Base-by-base conservation (phyloP, 2,797 vertebrate species). In the Squalus acanthias region DNA sequence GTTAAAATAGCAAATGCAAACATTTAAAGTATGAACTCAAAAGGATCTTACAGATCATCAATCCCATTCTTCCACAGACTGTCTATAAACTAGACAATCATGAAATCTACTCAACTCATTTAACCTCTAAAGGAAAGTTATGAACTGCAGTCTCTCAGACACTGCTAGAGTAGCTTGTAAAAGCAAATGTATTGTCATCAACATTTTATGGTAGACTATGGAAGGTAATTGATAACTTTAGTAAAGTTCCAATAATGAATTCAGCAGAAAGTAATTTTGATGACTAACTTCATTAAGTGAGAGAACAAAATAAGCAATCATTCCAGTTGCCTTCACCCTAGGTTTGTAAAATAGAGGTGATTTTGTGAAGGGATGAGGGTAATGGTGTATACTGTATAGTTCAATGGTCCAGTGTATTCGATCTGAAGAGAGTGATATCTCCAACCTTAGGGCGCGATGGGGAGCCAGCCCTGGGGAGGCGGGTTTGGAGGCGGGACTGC, bases 201-300 rank as follows among this genome's bases (percentile, higher is more conserved):
- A 76, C 74, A 12, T 76, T 76, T 12, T n/a, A n/a, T 76, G 33
- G 74, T 76, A 76, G 74, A 85, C 17, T 6, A 50, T 22, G 7
- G 20, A 24, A 85, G 20, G 20, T 85, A 85, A 85, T 85, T 85
- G 82, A 20, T 85, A 85, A 50, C 5, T 50, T 85, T 85, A 39
- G 46, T 85, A 50, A 85, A 85, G 79, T 50, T 85, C 39, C 39
- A 82, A 85, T 46, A 39, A 46, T 50, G 39, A 50, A 46, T 85
- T 85, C 79, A n/a, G 79, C 79, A 85, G 39, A 85, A 85, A 46
- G 79, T 85, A 85, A 50, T 50, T 85, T 50, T 85, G 82, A 85
- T 24, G 82, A 85, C 46, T 85, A 85, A 85, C 22, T 50, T 39
- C 20, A 85, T 85, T 85, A 85, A 85, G 46, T 85, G 82, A 85